Base-by-base conservation (phyloP, 2,113 vertebrate species). In the Istiophorus platypterus region DNA sequence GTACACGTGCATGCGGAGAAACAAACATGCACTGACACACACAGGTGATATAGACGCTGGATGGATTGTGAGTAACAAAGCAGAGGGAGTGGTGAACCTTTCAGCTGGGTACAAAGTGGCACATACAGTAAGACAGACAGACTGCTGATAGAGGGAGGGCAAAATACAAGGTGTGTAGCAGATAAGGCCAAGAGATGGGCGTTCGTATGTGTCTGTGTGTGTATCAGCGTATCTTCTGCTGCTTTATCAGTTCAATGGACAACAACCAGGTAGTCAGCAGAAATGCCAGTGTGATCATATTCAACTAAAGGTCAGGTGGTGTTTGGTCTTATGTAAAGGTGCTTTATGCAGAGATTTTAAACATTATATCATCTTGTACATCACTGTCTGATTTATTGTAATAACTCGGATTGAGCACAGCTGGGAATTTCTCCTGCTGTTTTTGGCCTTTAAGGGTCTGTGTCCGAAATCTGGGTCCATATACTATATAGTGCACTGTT, bases 121-220 rank as follows among this genome's bases (percentile, higher is more conserved):
- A 51, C 22, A 85, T 64, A 77, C 31, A 13, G 51, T 29, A 59
- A 8, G 18, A 77, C 76, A 65, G 34, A 82, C 51, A 15, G 17
- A 52, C 70, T 18, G 45, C 84, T 78, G 83, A 90, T 76, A 82
- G 62, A 63, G 81, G 20, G 64, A 85, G 88, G 86, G 82, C 80
- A 89, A 90, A 91, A 91, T 89, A 78, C 83, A 85, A 70, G 71
- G 72, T 70, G 80, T 69, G 64, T 34, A 74, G 27, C 59, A 72
- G 90, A 88, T 87, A 90, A 86, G 80, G 27, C 27, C 3, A 1
- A 34, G 72, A 14, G 47, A 37, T 72, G 45, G 20, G 34, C 6
- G 34, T 74, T 54, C 77, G 61, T 45, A 29, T 78, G 39, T 49
- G 49, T 26, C 11, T 51, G 20, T 54, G 66, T 70, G 39, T 24